phyloP scores from a whole-genome alignment of 2,797 vertebrate species.

The Danio jaintianensis region DNA sequence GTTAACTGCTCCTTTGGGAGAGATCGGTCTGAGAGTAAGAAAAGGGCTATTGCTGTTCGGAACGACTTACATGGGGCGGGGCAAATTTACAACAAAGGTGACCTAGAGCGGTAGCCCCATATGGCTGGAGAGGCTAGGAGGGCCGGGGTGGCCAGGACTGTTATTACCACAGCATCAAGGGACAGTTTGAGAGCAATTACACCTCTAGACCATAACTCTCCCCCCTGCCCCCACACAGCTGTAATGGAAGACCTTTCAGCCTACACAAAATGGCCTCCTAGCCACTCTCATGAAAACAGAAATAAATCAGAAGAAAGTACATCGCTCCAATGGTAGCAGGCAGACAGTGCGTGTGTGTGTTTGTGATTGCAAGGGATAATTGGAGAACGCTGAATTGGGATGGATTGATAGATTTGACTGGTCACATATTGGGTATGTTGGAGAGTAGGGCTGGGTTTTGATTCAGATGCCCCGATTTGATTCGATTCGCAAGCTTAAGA shows the following conservation, averaged over 20 bases:
- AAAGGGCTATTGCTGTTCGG: constrained; percentile 44
- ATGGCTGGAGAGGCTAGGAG: constrained; percentile 50
- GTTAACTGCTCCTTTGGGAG: constrained; percentile 62
- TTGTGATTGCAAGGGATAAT: constrained; percentile 44
- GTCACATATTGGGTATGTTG: constrained; percentile 45
- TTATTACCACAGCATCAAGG: constrained; percentile 70
- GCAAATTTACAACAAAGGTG: constrained; percentile 72
- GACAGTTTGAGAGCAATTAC: constrained; percentile 73
- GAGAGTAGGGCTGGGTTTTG: no score
- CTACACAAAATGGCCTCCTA: constrained; percentile 67
- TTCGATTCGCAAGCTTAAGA: no score
- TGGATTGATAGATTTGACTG: constrained; percentile 53
- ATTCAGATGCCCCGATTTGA: no score
- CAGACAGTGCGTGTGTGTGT: constrained; percentile 28
- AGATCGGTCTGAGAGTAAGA: constrained; percentile 45
- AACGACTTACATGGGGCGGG: constrained; percentile 55
- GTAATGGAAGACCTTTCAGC: constrained; percentile 72
- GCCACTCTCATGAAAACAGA: constrained; percentile 48
- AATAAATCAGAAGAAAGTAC: constrained; percentile 62
- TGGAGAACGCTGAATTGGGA: constrained; percentile 30
- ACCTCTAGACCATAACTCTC: constrained; percentile 63
- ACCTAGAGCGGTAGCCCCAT: constrained; percentile 60
- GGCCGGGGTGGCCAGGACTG: constrained; percentile 56
- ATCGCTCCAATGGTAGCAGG: neutral
- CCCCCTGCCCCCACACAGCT: constrained; percentile 54